Conservation (phyloP, 2,797 vertebrate genomes). For the Pygocentrus nattereri region DNA sequence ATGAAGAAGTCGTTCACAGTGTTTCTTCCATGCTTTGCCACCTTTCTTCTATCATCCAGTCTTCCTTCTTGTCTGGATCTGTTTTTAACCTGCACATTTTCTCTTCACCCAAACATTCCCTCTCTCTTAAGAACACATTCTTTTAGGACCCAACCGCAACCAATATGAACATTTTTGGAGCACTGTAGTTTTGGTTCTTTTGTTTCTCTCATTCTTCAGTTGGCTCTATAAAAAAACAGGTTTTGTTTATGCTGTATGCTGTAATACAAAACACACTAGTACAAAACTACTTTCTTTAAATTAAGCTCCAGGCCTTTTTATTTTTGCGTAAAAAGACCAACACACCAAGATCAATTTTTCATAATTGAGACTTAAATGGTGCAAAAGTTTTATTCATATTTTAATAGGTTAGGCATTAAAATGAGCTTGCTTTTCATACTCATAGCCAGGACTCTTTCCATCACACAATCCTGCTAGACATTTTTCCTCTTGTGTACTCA, state of each 20-base stretch:
- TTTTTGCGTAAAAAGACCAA: too few relatives aligned
- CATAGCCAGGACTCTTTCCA: too few relatives aligned
- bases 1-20: constrained; percentile 25
- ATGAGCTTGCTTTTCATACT: too few relatives aligned
- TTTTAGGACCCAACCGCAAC: background rate
- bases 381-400: too few relatives aligned
- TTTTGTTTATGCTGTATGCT: background rate
- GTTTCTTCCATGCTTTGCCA: constrained; percentile 6
- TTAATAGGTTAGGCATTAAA: too few relatives aligned
- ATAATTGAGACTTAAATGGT: too few relatives aligned
- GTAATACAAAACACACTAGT: too few relatives aligned
- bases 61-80: constrained; percentile 53
- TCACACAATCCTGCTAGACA: too few relatives aligned
- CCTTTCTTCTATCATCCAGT: constrained; percentile 1
- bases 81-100: constrained; percentile 39
- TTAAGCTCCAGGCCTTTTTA: too few relatives aligned
- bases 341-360: too few relatives aligned
- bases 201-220: background rate
- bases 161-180: background rate
- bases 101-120: constrained; percentile 50
- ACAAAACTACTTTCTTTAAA: too few relatives aligned
- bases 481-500: too few relatives aligned
- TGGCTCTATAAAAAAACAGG: background rate
- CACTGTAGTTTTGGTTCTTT: background rate
- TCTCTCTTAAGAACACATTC: constrained; percentile 11